These are phyloP conservation scores for Acanthurus leucopareius DNA, from an alignment of 2,797 vertebrate genomes.

Conservation along the genomic window DNA sequence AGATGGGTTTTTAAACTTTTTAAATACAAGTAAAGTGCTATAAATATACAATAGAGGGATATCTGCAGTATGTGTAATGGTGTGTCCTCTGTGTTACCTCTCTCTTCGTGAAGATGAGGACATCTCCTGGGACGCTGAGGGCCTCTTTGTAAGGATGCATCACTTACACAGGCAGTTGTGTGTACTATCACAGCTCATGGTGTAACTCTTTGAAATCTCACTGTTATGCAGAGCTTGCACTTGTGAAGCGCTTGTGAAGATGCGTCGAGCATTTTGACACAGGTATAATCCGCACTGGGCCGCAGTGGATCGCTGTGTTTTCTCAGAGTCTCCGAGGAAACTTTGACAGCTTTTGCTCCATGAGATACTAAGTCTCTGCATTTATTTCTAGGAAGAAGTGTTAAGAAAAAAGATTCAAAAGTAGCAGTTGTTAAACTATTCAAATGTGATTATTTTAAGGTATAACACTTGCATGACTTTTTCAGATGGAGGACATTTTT, in stretches of 20 bases:
- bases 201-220: constrained; percentile 83
- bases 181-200: constrained; percentile 79
- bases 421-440: constrained; percentile 30
- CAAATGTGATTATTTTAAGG: constrained; percentile 20
- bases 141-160: constrained; percentile 83
- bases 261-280: constrained; percentile 78
- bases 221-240: constrained; percentile 71
- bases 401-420: constrained; percentile 19
- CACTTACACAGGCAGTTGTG: constrained; percentile 75
- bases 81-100: constrained; percentile 83
- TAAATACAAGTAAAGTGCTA: constrained; percentile 74
- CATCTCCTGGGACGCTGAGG: constrained; percentile 80
- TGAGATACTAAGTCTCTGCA: constrained; percentile 30
- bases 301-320: constrained; percentile 50
- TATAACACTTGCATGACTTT: background rate
- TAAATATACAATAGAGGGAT: constrained; percentile 81
- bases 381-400: constrained; percentile 41
- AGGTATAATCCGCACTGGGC: constrained; percentile 74
- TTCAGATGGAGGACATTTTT: background rate
- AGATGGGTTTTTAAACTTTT: constrained; percentile 77
- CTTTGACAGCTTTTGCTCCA: constrained; percentile 57
- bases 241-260: constrained; percentile 78
- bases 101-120: constrained; percentile 71
- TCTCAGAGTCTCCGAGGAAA: constrained; percentile 64
- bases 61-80: constrained; percentile 53